Conservation (phyloP, 2,888 invertebrate genomes). For the Emmelina monodactyla region DNA sequence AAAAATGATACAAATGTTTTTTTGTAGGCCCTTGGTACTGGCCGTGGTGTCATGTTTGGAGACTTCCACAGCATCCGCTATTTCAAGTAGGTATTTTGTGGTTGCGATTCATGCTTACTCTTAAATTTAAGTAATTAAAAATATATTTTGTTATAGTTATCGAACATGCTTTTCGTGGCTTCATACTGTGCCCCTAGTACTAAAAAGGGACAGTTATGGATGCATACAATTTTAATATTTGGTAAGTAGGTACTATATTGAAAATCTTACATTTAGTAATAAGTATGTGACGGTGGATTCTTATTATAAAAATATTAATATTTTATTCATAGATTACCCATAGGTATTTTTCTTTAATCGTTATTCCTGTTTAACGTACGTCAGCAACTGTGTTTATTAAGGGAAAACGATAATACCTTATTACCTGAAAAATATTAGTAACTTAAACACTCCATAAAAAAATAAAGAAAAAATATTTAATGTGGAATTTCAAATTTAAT, state of each 20-base stretch:
- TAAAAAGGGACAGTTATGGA: constrained; percentile 80
- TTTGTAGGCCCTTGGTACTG: constrained; percentile 66
- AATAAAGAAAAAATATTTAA: too few relatives aligned
- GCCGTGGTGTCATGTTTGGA: constrained; percentile 79
- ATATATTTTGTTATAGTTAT: constrained; percentile 67
- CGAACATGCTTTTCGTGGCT: constrained; percentile 80
- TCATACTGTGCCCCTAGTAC: constrained; percentile 82
- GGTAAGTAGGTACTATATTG: constrained; percentile 68
- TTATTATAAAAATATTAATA: too few relatives aligned
- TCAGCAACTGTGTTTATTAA: too few relatives aligned
- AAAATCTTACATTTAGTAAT: too few relatives aligned
- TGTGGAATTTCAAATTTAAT: too few relatives aligned
- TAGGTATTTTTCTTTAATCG: too few relatives aligned
- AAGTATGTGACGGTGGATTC: too few relatives aligned
- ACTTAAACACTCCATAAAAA: too few relatives aligned
- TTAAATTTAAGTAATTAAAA: background rate
- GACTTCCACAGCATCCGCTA: constrained; percentile 74
- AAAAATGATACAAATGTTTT: background rate
- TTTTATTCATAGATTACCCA: too few relatives aligned
- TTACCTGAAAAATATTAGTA: too few relatives aligned
- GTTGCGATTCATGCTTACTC: background rate
- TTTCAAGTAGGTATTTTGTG: constrained; percentile 41
- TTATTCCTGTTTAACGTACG: too few relatives aligned
- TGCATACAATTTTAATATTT: constrained; percentile 81
- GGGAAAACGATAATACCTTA: too few relatives aligned